A percentile compares a stretch with the other conserved stretches of the same genome.
Conservation (phyloP, 2,113 vertebrate species). For the Anhinga anhinga region DNA sequence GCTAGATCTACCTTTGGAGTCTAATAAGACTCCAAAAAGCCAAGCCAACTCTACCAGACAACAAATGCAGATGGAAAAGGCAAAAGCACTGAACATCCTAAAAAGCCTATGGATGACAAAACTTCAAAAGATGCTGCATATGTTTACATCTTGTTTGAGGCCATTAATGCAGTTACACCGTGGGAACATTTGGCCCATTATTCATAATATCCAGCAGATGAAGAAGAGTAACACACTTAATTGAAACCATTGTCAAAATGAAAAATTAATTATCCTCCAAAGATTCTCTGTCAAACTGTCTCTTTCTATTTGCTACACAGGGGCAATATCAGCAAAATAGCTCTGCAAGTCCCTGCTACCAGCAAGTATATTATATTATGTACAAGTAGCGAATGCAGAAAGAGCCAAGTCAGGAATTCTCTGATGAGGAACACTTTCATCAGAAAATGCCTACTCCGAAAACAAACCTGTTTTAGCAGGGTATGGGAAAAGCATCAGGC, state of each 20-base stretch:
- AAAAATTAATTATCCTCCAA: conserved; percentile 54
- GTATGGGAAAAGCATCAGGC: neutral
- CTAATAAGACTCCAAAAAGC: neutral
- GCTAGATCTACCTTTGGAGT: neutral
- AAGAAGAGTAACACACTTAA: conserved; percentile 51
- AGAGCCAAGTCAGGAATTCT: neutral
- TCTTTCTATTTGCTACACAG: conserved; percentile 34
- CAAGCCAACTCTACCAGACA: neutral
- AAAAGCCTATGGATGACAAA: neutral
- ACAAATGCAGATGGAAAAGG: neutral
- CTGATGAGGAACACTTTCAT: neutral
- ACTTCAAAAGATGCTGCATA: neutral
- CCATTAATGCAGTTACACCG: conserved; percentile 26
- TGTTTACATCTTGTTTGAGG: neutral
- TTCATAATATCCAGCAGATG: conserved; percentile 8
- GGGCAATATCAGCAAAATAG: conserved; percentile 11
- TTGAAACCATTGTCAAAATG: conserved; percentile 56
- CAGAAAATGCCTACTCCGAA: neutral
- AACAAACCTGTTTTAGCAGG: neutral
- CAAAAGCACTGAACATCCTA: neutral
- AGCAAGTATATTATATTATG: neutral
- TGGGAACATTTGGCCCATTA: conserved; percentile 2
- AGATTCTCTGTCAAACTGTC: conserved; percentile 66
- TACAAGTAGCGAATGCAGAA: neutral
- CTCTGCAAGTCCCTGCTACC: neutral